Evolutionary conservation across 2,888 invertebrate species (phyloP), one percentile per base, ranked within the genome.

Genomic region (Nemapogon koenigi): DNA sequence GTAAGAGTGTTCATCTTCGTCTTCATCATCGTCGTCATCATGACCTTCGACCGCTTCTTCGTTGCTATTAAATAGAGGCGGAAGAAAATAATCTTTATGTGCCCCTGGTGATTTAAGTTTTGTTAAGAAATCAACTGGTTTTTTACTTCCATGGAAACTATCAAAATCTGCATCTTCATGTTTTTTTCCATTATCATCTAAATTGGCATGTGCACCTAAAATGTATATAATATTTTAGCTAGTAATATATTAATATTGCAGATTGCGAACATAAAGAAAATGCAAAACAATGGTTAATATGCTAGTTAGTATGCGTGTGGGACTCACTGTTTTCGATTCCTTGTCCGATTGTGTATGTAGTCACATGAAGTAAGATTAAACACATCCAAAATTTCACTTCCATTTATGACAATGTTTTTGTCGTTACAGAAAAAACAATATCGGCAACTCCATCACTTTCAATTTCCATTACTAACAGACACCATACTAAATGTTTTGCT

Each of bases 351-450:
- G 56, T 61, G 50, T 45, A 50, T 46, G 55, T 50, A 41, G 47
- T 55, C 49, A 64, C 56, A 42, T 60, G 57, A 44, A 62, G 46
- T 46, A 58, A 58, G 47, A 60, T 49, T 49, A 70, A 47, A 50
- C 49, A 62, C 49, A 51, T 61, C 68, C 64, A 68, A 54, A 64
- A 59, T 51, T 66, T 63, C 63, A 73, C 72, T 62, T 75, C 75
- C 76, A 76, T 76, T 75, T 73, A 75, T 70, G 56, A 65, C 55
- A 33, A 16, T 18, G 13, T n/a, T 16, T 46, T 51, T 54, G 18
- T n/a, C 25, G 17, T 27, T 33, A 33, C 19, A 26, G 25, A 35
- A 35, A 33, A 15, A 38, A 32, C 32, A 39, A 33, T 14, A 13
- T 33, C 35, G 18, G n/a, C 16, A 19, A 11, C 27, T 26, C 26